Conservation (phyloP, 1,140 invertebrate species). For the Agrypnia vestita region DNA sequence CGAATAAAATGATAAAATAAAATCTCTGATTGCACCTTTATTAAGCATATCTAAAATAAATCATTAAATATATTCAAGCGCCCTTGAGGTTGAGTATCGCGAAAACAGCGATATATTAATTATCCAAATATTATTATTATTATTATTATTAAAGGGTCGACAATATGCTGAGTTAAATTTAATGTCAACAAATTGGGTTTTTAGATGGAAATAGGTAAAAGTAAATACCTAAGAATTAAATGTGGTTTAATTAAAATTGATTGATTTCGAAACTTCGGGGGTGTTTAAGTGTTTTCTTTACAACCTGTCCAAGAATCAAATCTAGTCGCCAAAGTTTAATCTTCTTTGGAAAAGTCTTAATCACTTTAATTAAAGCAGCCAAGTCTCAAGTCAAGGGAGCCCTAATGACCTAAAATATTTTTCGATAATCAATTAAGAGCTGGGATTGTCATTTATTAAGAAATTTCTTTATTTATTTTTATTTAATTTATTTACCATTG, state of each 20-base stretch:
- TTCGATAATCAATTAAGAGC: constrained; percentile 27
- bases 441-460: constrained; percentile 24
- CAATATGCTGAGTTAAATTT: too few relatives aligned
- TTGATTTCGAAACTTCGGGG: constrained; percentile 13
- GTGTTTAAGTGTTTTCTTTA: constrained; percentile 28
- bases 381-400: background rate
- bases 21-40: too few relatives aligned
- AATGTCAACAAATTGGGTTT: too few relatives aligned
- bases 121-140: too few relatives aligned
- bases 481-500: too few relatives aligned
- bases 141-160: too few relatives aligned
- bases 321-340: constrained; percentile 16
- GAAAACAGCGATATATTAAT: too few relatives aligned
- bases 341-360: constrained; percentile 23
- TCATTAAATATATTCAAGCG: too few relatives aligned
- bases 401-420: constrained; percentile 13
- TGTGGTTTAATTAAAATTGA: constrained; percentile 40
- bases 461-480: constrained; percentile 34
- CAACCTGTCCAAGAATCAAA: constrained; percentile 22
- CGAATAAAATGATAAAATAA: too few relatives aligned
- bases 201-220: too few relatives aligned
- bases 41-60: too few relatives aligned
- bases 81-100: too few relatives aligned
- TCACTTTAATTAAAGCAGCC: constrained; percentile 26
- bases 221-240: background rate